Base-by-base conservation (phyloP, 2,113 vertebrate genomes). In the Nothocercus nigrocapillus region DNA sequence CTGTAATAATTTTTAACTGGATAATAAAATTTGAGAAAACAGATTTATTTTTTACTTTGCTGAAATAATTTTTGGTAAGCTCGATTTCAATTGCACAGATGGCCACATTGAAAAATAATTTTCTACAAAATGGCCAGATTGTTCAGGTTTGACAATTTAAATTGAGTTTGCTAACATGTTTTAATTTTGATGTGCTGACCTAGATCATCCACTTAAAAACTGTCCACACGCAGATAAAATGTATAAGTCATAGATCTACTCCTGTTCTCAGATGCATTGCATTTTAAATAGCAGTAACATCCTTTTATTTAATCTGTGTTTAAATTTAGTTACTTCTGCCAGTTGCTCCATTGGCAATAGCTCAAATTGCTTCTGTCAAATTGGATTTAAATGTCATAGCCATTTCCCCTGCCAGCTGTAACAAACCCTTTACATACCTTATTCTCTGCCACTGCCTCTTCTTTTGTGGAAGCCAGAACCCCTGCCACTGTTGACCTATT, bases 41-140 rank as follows among this genome's bases (percentile, higher is more conserved):
- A 86, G 32, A 62, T 84, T 85, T 64, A 58, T 93, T 88, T 94
- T 47, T 84, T 91, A 73, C 67, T 85, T 89, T 67, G 76, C 36
- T 54, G 54, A 92, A 79, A 85, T 56, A 53, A 34, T 74, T 89
- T 58, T 76, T 70, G 85, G 8, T 53, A 32, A 91, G 10, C 18
- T 82, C 9, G 21, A 87, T 95, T 95, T 92, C 36, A 58, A 30
- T 54, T 19, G 27, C 93, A 51, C 77, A 95, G 83, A 82, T 95
- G 78, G 74, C 82, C 13, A 58, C 38, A 66, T 14, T 82, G 70
- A 78, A 91, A 94, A 80, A 91, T 76, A 73, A 34, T 61, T 25
- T 58, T 64, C 7, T 82, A 88, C 20, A 72, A 78, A 95, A 94
- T 56, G 17, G 4, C 21, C 76, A 51, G 20, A 25, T 53, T 72